Evolutionary conservation across 2,888 invertebrate genomes (phyloP), one percentile per base, ranked within the genome.

Genomic region (Uloborus plumipes): DNA sequence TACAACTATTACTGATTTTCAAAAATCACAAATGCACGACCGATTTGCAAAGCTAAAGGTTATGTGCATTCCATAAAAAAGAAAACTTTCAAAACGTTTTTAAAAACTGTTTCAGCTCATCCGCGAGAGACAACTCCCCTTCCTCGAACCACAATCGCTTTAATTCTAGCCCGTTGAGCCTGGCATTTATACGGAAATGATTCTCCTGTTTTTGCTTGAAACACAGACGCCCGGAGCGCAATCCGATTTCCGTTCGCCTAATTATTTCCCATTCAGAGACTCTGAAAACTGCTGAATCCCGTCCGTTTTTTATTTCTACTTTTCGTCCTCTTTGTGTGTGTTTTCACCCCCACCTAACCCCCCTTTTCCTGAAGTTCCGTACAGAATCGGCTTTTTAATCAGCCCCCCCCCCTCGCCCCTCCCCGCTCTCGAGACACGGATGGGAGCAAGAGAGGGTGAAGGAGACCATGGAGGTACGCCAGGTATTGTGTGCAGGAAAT

Each of bases 361-460:
- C 31, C 53, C 18, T 39, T 69, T 18, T 39, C 26, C 39, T 39
- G 39, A 39, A 39, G 39, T 39, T 39, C 39, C 39, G 39, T 39
- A 39, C 65, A 15, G 18, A 61, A 71, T 71, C 71, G 71, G 71
- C 71, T 71, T 71, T 71, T 71, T 71, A 71, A 71, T 71, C 71
- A 71, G 61, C 39, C 61, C 50, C 71, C 71, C 50, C n/a, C 50
- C 26, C 49, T 4, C 26, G 2, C 39, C 39, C 39, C 1, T 9
- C 39, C 39, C 71, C 18, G 22, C 61, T 16, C 31, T 39, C 11
- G 7, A 7, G 39, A 11, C 39, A 39, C 39, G 39, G 39, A 39
- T 39, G 39, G 3, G 39, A 39, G 11, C 39, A 11, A 9, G 39
- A 39, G 39, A 11, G 39, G 39, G 39, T 39, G 50, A 22, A 50